Conservation (phyloP, 92 coral and sea anemone species). For the Phenganax marumi region DNA sequence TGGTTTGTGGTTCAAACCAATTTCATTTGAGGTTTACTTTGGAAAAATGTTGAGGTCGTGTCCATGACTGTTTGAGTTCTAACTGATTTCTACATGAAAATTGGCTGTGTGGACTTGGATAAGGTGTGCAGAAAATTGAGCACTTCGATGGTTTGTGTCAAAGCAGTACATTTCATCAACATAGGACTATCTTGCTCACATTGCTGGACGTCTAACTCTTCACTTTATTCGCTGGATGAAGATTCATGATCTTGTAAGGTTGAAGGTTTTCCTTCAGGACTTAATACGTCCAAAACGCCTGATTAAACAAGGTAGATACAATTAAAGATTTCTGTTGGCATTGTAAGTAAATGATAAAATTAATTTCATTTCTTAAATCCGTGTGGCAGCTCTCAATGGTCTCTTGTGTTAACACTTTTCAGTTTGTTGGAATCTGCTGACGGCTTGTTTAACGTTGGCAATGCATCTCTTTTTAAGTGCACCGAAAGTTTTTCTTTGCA, state of each 20-base stretch:
- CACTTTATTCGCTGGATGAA: not conserved
- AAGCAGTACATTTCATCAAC: not conserved
- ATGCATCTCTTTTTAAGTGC: not conserved
- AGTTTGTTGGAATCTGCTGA: not conserved
- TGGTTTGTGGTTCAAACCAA: not conserved
- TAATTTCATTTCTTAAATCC: not conserved
- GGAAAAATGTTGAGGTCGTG: not conserved
- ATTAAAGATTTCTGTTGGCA: too few relatives aligned
- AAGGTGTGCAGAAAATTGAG: too few relatives aligned
- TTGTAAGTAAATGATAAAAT: not conserved
- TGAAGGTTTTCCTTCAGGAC: not conserved
- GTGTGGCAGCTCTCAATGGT: not conserved
- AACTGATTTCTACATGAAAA: too few relatives aligned
- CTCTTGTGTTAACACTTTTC: too few relatives aligned
- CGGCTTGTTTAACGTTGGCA: not conserved
- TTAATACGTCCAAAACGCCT: not conserved
- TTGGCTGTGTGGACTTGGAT: too few relatives aligned
- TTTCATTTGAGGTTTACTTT: not conserved
- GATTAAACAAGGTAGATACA: not conserved
- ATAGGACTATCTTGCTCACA: not conserved
- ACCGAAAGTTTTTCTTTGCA: not conserved
- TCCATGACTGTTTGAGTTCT: not conserved
- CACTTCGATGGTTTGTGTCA: not conserved
- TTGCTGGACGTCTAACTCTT: slow-evolving; percentile 1
- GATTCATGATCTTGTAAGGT: not conserved